Evolutionary conservation across 2,888 invertebrate species (phyloP).

Genomic region (Vandiemenella viatica): DNA sequence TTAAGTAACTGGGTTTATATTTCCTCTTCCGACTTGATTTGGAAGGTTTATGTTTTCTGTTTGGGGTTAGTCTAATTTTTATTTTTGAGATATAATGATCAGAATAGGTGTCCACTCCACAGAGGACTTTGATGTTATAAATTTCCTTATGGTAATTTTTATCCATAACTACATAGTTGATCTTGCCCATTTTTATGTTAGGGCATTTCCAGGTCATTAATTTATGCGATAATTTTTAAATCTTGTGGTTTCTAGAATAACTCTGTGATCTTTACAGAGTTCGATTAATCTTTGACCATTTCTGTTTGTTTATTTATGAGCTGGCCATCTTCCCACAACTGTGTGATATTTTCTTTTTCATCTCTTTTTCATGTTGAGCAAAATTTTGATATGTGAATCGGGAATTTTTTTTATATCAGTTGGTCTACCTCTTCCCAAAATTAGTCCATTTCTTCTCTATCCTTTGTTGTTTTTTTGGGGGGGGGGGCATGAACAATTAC

Average conservation of each 20-base stretch:
- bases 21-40: too few species aligned
- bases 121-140: neutral
- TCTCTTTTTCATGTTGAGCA: neutral
- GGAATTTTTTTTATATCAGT: neutral
- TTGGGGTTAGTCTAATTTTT: too few species aligned
- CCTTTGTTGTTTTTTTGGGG: neutral
- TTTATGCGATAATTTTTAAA: neutral
- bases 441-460: neutral
- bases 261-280: neutral
- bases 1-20: too few species aligned
- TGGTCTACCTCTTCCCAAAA: neutral
- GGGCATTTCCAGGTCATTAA: neutral
- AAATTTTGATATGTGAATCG: neutral
- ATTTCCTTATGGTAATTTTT: neutral
- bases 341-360: neutral
- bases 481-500: neutral
- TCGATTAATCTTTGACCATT: neutral
- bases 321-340: neutral
- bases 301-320: neutral
- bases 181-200: neutral
- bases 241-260: neutral
- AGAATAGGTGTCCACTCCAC: neutral
- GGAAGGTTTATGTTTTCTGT: too few species aligned
- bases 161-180: neutral
- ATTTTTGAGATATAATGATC: too few species aligned